Base-by-base conservation (phyloP, 2,888 invertebrate species). In the Scrobipalpa atriplicella region DNA sequence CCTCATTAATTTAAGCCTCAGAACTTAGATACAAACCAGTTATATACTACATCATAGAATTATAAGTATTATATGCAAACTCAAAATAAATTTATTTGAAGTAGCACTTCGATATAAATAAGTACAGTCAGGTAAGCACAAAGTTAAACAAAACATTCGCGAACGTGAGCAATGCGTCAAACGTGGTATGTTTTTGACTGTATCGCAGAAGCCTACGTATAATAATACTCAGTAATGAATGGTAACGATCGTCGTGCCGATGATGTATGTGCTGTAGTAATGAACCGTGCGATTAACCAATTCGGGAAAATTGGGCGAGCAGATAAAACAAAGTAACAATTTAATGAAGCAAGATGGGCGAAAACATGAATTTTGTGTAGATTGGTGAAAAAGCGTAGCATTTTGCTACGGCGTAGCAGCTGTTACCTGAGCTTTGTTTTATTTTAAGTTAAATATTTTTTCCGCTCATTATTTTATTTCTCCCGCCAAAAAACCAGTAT, bases 1-100 rank as follows among this genome's bases (percentile, higher is more conserved):
- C 11, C 54, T 54, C 54, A 54, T 54, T 54, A 54, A 47, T 47
- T 47, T 47, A 47, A 47, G 47, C 47, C 47, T 47, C 47, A 47
- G n/a, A 47, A n/a, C 47, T 47, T n/a, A 47, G n/a, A 47, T 47
- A 47, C 47, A 47, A 47, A 47, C 47, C 7, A 16, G 5, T 16
- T 29, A 29, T 29, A 29, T 29, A 29, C 29, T 29, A 29, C 29
- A 29, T 29, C 29, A 29, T 29, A 29, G 2, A 29, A 29, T 29
- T 29, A 29, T 29, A 29, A n/a, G n/a, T n/a, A n/a, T n/a, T n/a
- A n/a, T n/a, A n/a, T n/a, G n/a, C n/a, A n/a, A n/a, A n/a, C n/a
- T n/a, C n/a, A n/a, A n/a, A n/a, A n/a, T n/a, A n/a, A 29, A 29
- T 29, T 29, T 29, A 29, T 29, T 29, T 29, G 29, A 29, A 29